Evolutionary conservation across 2,797 vertebrate genomes (phyloP).

Genomic region (Pangasius macronema): DNA sequence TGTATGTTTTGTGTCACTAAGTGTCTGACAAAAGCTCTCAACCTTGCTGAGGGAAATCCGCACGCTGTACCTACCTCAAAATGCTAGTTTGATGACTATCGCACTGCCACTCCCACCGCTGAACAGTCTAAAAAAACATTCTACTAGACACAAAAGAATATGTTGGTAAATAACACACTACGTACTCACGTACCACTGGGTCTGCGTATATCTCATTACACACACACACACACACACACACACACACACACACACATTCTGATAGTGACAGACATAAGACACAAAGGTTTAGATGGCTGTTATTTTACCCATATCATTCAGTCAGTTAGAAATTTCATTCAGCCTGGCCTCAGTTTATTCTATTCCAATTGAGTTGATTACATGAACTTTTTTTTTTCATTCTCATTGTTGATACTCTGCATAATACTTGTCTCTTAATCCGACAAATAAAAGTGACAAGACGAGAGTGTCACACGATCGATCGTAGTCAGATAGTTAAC

Average conservation of each 20-base stretch:
- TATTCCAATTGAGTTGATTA: neutral
- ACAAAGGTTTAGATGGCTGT: neutral
- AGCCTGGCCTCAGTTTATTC: neutral
- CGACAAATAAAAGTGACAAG: too few species aligned
- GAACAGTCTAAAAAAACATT: neutral
- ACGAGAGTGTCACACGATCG: too few species aligned
- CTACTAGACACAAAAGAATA: too few species aligned
- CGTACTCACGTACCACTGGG: too few species aligned
- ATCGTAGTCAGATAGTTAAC: neutral
- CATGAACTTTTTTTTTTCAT: neutral
- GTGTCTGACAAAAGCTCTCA: neutral
- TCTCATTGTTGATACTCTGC: too few species aligned
- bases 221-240: neutral
- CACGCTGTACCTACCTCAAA: neutral
- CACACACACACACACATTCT: slow-evolving; percentile 4
- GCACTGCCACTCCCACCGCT: neutral
- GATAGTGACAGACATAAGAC: neutral
- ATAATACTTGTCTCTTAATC: too few species aligned
- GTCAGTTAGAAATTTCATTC: neutral
- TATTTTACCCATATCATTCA: neutral
- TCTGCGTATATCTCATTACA: too few species aligned
- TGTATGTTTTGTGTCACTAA: neutral
- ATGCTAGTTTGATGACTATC: neutral
- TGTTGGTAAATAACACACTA: too few species aligned
- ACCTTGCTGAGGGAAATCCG: neutral